These are phyloP conservation scores for Drosophila rufa DNA, from an alignment of 1,140 invertebrate species.

Conservation along the genomic window DNA sequence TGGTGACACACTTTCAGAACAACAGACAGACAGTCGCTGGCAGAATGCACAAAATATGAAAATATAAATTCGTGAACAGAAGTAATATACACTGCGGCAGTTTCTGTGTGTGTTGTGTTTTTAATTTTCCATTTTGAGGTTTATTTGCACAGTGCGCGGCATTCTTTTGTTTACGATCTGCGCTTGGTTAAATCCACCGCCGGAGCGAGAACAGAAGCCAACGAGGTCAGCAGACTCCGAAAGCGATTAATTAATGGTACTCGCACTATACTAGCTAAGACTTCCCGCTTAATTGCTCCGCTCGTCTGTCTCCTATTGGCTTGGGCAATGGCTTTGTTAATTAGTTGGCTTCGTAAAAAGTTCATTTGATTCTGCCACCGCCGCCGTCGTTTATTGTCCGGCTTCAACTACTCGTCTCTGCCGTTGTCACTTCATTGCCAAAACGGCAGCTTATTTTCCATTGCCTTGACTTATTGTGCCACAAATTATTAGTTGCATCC, in stretches of 20 bases:
- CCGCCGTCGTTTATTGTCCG: constrained; percentile 33
- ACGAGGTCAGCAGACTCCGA: constrained; percentile 40
- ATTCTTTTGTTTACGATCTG: constrained; percentile 50
- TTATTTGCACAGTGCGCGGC: constrained; percentile 50
- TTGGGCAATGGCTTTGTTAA: constrained; percentile 44
- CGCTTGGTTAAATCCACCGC: constrained; percentile 44
- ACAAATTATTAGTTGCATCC: constrained; percentile 58
- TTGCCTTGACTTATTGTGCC: constrained; percentile 48
- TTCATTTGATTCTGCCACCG: constrained; percentile 37
- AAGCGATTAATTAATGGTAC: constrained; percentile 43
- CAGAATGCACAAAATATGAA: constrained; percentile 62
- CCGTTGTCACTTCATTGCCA: constrained; percentile 49
- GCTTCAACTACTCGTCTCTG: constrained; percentile 35
- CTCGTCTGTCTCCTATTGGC: constrained; percentile 22
- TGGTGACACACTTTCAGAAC: constrained; percentile 71
- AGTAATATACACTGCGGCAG: constrained; percentile 11
- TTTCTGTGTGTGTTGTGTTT: constrained; percentile 24
- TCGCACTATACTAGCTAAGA: constrained; percentile 7
- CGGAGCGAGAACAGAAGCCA: constrained; percentile 46
- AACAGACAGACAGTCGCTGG: constrained; percentile 25
- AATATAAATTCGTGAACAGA: constrained; percentile 50
- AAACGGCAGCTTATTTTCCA: constrained; percentile 34
- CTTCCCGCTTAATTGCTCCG: constrained; percentile 34
- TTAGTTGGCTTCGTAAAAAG: constrained; percentile 54
- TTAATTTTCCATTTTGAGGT: constrained; percentile 48